Conservation (phyloP, 1,140 invertebrate genomes). For the Mizuhopecten yessoensis region DNA sequence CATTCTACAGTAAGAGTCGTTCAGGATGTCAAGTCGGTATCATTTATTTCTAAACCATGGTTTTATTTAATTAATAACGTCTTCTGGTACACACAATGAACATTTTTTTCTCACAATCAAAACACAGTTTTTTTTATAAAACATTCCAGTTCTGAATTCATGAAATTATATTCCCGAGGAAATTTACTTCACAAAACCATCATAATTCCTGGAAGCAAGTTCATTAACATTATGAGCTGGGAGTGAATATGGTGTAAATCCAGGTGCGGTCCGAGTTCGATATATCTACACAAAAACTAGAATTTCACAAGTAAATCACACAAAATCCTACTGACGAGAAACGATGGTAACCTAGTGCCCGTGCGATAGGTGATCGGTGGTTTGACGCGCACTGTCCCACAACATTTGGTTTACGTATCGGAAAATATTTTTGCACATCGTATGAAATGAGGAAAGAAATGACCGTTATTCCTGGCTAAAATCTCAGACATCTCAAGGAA, state of each 20-base stretch:
- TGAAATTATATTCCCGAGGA: neutral
- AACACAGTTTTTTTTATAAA: neutral
- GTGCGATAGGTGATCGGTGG: neutral
- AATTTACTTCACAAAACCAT: neutral
- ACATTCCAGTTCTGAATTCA: neutral
- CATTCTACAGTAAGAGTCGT: no score
- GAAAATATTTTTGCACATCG: conserved; percentile 19
- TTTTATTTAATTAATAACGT: no score
- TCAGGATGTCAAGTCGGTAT: no score
- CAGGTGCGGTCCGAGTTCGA: neutral
- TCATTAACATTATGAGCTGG: no score
- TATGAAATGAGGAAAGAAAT: conserved; percentile 35
- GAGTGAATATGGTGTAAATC: neutral
- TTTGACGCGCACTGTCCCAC: neutral
- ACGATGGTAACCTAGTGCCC: neutral
- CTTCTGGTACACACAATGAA: neutral
- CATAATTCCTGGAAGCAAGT: no score
- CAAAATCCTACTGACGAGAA: neutral
- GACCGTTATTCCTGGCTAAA: conserved; percentile 5
- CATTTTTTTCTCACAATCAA: neutral
- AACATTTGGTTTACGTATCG: conserved; percentile 30
- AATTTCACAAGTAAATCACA: neutral
- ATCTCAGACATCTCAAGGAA: conserved; percentile 13
- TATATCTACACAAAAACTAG: neutral
- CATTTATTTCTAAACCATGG: no score